Conservation (phyloP, 2,888 invertebrate species). For the Drosophila birchii region DNA sequence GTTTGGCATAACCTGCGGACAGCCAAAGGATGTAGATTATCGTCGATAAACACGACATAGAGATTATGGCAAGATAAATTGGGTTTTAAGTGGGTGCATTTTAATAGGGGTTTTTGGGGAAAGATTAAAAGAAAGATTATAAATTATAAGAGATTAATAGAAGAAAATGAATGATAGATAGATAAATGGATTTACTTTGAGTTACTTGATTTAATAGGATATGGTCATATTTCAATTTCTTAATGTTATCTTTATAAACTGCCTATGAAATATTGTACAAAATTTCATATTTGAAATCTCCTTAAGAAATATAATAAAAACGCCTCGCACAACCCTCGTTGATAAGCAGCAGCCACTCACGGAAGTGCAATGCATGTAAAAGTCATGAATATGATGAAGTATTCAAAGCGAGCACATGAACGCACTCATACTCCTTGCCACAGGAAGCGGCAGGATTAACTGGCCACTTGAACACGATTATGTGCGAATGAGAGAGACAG, state of each 20-base stretch:
- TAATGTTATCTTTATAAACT: no score
- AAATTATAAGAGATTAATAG: background rate
- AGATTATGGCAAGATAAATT: conserved; percentile 19
- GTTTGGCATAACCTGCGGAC: conserved; percentile 34
- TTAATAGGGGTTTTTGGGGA: background rate
- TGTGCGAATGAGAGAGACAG: background rate
- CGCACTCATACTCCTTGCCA: conserved; percentile 13
- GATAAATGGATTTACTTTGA: no score
- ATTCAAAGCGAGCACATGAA: conserved; percentile 33
- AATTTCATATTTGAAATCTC: background rate
- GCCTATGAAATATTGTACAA: background rate
- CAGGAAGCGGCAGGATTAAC: conserved; percentile 73
- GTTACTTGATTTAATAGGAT: background rate
- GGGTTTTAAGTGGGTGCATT: conserved; percentile 5
- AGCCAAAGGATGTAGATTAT: conserved; percentile 38
- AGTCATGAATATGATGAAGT: conserved; percentile 54
- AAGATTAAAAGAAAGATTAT: background rate
- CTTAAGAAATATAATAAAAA: background rate
- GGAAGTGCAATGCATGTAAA: conserved; percentile 58
- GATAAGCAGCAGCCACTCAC: conserved; percentile 44
- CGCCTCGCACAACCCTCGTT: conserved; percentile 46
- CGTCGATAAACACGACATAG: conserved; percentile 31
- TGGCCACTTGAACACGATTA: conserved; percentile 77
- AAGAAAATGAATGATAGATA: no score
- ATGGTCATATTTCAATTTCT: background rate